Evolutionary conservation across 2,888 invertebrate genomes (phyloP).

Genomic region (Gari tellinella): DNA sequence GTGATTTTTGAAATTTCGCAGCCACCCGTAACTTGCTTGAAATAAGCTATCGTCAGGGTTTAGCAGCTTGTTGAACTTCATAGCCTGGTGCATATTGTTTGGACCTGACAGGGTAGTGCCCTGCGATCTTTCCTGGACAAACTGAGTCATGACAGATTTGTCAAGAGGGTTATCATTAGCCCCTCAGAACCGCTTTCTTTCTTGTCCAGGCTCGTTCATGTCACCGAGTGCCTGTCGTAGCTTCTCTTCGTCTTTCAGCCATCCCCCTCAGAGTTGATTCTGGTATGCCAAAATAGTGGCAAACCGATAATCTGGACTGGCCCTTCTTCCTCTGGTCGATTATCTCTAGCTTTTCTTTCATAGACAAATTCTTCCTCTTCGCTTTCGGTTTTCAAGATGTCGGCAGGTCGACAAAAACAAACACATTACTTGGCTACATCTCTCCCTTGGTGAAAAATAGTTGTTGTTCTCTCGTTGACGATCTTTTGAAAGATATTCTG

Average conservation of each 20-base stretch:
- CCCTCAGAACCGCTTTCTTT: not conserved
- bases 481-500: no score
- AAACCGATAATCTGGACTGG: not conserved
- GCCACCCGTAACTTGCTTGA: not conserved
- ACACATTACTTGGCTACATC: no score
- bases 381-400: no score
- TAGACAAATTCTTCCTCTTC: not conserved
- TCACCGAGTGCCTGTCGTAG: not conserved
- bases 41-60: not conserved
- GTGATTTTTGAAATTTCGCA: not conserved
- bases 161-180: no score
- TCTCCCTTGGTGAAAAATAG: no score
- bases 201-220: not conserved
- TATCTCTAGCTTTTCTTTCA: not conserved
- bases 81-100: not conserved
- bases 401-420: no score
- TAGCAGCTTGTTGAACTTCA: not conserved
- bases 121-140: not conserved
- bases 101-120: not conserved
- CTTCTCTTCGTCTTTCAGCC: conserved; percentile 1
- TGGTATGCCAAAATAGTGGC: not conserved
- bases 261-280: not conserved
- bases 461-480: no score
- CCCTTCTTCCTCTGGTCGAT: conserved; percentile 2
- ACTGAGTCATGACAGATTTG: not conserved